phyloP scores from a whole-genome alignment of 35 echinoderm and acorn worm genomes.

The Diadema setosum region DNA sequence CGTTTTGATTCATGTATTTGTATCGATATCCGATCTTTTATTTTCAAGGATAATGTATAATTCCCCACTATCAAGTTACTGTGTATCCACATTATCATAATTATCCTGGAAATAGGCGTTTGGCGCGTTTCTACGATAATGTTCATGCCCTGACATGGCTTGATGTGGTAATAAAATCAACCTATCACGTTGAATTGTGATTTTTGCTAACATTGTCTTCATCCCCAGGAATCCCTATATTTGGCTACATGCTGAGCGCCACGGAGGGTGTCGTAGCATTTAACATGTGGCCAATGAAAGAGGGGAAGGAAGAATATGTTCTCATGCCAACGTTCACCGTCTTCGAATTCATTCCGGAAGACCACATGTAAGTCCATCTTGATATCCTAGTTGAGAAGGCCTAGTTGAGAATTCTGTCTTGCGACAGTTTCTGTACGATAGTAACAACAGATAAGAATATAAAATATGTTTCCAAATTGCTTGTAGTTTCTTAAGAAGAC shows the following conservation, averaged over 20 bases:
- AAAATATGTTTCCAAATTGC: no score
- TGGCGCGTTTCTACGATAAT: neutral
- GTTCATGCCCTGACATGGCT: neutral
- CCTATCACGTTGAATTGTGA: neutral
- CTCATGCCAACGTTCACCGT: constrained; percentile 9
- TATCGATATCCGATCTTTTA: no score
- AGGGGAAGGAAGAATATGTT: constrained; percentile 35
- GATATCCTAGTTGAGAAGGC: no score
- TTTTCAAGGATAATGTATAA: no score
- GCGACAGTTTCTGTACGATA: no score
- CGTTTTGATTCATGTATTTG: no score
- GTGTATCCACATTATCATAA: neutral
- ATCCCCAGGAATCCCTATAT: constrained; percentile 21
- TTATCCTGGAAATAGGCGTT: neutral
- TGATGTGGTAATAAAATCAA: neutral
- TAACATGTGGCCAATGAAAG: constrained; percentile 10
- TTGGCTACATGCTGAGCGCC: constrained; percentile 17
- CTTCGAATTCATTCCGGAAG: constrained; percentile 55
- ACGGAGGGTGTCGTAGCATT: constrained; percentile 50
- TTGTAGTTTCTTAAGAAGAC: no score
- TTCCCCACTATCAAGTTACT: neutral
- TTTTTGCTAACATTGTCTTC: neutral
- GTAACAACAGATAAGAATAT: no score
- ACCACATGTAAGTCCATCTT: constrained; percentile 35
- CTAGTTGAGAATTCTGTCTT: no score